phyloP scores from a whole-genome alignment of 1,140 invertebrate species.

The Euwallacea similis region DNA sequence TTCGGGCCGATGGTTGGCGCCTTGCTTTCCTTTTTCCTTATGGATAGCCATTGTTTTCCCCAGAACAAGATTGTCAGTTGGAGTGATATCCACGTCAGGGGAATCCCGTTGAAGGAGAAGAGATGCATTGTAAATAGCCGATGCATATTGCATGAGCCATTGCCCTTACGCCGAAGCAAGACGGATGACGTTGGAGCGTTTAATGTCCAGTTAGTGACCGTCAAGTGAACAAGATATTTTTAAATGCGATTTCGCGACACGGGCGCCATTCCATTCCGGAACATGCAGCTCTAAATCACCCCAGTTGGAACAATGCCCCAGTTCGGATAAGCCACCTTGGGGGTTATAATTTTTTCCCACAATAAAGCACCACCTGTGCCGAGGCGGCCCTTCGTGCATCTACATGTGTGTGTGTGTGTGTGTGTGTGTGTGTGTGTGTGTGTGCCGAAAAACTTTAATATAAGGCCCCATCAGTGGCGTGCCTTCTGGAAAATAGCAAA shows the following conservation, averaged over 20 bases:
- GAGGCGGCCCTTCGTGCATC: slow-evolving; percentile 19
- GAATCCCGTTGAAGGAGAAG: slow-evolving; percentile 1
- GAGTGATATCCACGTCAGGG: slow-evolving; percentile 10
- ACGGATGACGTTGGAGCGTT: neutral
- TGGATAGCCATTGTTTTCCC: slow-evolving; percentile 7
- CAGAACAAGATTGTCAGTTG: slow-evolving; percentile 4
- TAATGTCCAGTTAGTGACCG: no score
- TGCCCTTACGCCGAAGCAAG: neutral
- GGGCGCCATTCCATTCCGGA: slow-evolving; percentile 7
- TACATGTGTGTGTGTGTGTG: slow-evolving; percentile 7
- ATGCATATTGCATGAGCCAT: slow-evolving; percentile 7
- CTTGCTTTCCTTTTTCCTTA: slow-evolving; percentile 9
- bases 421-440: slow-evolving; percentile 8
- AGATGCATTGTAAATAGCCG: slow-evolving; percentile 6
- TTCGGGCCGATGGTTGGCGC: slow-evolving; percentile 5
- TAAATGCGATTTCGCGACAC: neutral
- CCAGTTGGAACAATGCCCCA: slow-evolving; percentile 28
- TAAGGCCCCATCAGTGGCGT: neutral
- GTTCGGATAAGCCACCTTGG: slow-evolving; percentile 31
- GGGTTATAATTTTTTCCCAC: slow-evolving; percentile 28
- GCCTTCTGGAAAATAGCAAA: neutral
- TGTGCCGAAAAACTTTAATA: no score
- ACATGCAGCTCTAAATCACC: slow-evolving; percentile 18
- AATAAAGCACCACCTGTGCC: slow-evolving; percentile 27
- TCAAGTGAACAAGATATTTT: no score